Percentiles rank a stretch among this genome's conserved stretches.
Conservation (phyloP, 2,888 invertebrate genomes). For the Ophioninae sp. region DNA sequence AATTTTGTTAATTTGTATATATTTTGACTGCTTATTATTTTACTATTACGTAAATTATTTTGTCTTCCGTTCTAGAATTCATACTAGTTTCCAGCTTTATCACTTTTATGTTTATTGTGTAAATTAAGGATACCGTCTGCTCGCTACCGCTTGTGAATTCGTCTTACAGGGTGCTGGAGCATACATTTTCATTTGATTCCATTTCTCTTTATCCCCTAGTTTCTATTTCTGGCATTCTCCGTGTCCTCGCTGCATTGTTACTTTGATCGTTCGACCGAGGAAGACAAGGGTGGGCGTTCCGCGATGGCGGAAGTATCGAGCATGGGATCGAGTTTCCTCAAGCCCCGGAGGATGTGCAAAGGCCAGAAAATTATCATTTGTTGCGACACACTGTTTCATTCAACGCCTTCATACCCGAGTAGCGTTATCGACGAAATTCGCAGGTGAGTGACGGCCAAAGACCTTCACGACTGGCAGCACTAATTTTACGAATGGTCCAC, state of each 20-base stretch:
- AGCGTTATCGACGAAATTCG: neutral
- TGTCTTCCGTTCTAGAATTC: too few relatives aligned
- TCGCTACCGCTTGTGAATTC: too few relatives aligned
- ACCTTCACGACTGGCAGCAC: neutral
- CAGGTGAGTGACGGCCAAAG: neutral
- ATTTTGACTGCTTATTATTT: too few relatives aligned
- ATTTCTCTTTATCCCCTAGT: neutral
- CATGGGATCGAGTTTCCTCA: slow-evolving; percentile 45
- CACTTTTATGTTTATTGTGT: too few relatives aligned
- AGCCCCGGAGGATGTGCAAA: slow-evolving; percentile 15
- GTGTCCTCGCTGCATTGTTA: slow-evolving; percentile 48
- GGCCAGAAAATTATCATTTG: neutral
- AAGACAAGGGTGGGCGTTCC: slow-evolving; percentile 34
- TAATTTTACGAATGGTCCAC: neutral
- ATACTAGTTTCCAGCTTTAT: too few relatives aligned
- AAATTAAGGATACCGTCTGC: too few relatives aligned
- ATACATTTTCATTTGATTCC: neutral
- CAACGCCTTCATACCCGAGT: neutral
- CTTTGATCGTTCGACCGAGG: slow-evolving; percentile 56
- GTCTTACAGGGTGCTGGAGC: too few relatives aligned
- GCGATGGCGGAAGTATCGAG: slow-evolving; percentile 41
- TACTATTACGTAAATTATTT: too few relatives aligned
- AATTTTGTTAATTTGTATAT: too few relatives aligned
- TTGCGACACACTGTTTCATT: neutral
- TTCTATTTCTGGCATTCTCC: neutral